Evolutionary conservation across 2,113 vertebrate species (phyloP), one percentile per base, ranked within the genome.

Genomic region (Oryzias curvinotus): DNA sequence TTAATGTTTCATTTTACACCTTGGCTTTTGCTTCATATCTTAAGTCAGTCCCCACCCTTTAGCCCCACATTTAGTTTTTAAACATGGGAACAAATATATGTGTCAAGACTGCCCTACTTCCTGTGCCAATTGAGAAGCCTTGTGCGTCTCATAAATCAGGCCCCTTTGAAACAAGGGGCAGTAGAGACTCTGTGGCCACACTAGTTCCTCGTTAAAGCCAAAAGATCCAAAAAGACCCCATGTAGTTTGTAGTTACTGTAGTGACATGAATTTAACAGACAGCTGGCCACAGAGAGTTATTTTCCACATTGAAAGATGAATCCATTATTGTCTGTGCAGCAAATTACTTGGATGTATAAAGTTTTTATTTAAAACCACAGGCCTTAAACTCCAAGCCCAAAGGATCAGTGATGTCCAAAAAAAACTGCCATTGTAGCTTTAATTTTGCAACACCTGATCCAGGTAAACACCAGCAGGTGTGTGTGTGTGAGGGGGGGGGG

Each of bases 121-220:
- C 83, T 84, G 69, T 81, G 65, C 1, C 56, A 82, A 78, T 71
- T 71, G 60, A 82, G 57, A 49, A 64, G 55, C 23, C 43, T 19
- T 52, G 80, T 74, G 56, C 73, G 69, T 53, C 84, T 85, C 85
- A 83, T 92, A 90, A 90, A 91, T 90, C 87, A 90, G 86, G 21
- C 67, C 80, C 65, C 71, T 62, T 30, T 71, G 67, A 75, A 89
- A 82, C 76, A 75, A 1, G 17, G 56, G 71, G 61, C 43, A 57
- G 45, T 16, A 26, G 69, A 77, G 66, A 65, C 83, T 88, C 88
- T 84, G 77, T 48, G 79, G 82, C 71, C 54, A 86, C 68, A 80
- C 42, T 49, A 47, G 72, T 68, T 63, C 61, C 62, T 62, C 54
- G 80, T 62, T 71, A 81, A 82, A 71, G 57, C 45, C 18, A 21